Base-by-base conservation (phyloP, 23 tunicate species). In the Botrylloides violaceus region DNA sequence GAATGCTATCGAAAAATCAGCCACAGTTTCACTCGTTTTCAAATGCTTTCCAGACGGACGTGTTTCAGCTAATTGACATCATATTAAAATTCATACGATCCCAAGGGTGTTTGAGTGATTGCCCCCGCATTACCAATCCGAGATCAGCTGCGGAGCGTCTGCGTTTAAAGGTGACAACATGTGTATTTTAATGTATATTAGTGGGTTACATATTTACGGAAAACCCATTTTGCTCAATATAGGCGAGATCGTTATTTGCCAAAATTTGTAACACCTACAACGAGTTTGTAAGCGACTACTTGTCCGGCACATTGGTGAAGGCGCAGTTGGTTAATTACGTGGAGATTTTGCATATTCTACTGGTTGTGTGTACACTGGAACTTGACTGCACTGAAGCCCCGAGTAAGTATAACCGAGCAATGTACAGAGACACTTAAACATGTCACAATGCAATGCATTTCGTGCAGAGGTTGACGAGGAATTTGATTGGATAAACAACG, bases 261-360 rank as follows among this genome's bases (percentile, higher is more conserved):
- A 38, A 49, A 27, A 23, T 87, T 3, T 81, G 61, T 59, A 49
- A 36, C 23, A 32, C 29, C 34, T 37, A 81, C 35, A 60, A 66
- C 32, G 58, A 66, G 29, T 29, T 58, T 32, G 70, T 72, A 64
- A 21, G 43, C 7, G 43, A 73, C 4, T 62, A 79, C 60, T 18
- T 88, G 19, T 64, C 66, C 20, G 25, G 32, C 12, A 49, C 82
- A 12, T 21, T 88, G 39, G n/a, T 34, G 22, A 71, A 26, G 3
- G 66, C 49, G 20, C 34, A 83, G 4, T 39, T 88, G 30, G 59
- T 34, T 21, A 70, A 73, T 9, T 49, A 56, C 21, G 53, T 77
- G 50, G 80, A 88, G 36, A 57, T 88, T 36, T 49, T 88, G 2
- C 96, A 88, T 50, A 33, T 81, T n/a, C 39, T 88, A 6, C 58